These are phyloP conservation scores for Adineta ricciae DNA, from an alignment of 2,888 invertebrate genomes.

Conservation along the genomic window DNA sequence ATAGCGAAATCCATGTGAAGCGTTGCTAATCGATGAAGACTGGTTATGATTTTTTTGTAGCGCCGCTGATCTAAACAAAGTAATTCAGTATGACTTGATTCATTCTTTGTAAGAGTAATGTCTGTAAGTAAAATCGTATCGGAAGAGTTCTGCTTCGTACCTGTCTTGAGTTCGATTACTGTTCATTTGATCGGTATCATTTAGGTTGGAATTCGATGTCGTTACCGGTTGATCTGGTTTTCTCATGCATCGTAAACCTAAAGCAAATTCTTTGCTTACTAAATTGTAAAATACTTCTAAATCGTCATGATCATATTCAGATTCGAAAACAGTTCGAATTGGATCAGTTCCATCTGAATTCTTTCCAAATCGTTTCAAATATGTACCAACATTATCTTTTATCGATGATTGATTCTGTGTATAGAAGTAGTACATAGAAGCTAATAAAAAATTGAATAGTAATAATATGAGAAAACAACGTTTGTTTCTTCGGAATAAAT, in stretches of 20 bases:
- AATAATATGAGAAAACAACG: neutral
- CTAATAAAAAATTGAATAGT: neutral
- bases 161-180: neutral
- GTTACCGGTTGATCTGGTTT: neutral
- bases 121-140: too few relatives aligned
- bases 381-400: neutral
- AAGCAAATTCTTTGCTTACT: neutral
- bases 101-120: too few relatives aligned
- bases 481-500: neutral
- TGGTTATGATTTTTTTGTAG: neutral
- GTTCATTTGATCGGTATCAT: neutral
- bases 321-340: neutral
- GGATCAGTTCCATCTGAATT: too few relatives aligned
- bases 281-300: neutral
- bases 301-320: neutral
- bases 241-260: constrained; percentile 4
- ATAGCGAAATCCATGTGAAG: neutral
- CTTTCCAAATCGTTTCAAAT: neutral
- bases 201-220: neutral
- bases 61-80: neutral
- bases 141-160: too few relatives aligned
- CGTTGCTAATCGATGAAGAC: too few relatives aligned
- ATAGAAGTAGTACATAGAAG: neutral
- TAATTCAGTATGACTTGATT: too few relatives aligned
- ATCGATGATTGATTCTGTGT: neutral